Conservation (phyloP, 2,888 invertebrate genomes). For the Acronicta aceris region DNA sequence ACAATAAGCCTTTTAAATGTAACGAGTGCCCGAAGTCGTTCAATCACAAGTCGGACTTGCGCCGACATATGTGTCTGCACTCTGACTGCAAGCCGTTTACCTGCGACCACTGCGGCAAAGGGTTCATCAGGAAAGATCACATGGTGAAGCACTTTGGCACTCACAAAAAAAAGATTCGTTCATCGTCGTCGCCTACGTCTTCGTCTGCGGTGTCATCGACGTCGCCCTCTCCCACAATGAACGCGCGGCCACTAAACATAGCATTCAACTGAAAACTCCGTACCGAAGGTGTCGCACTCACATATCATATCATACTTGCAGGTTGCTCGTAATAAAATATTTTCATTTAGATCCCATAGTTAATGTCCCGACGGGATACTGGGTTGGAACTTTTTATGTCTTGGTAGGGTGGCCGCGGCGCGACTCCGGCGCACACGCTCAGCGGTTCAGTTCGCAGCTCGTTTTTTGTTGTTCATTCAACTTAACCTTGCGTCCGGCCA, state of each 20-base stretch:
- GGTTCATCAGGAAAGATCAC: conserved; percentile 97
- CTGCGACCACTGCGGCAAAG: conserved; percentile 95
- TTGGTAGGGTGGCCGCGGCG: conserved; percentile 46
- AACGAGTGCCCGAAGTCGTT: conserved; percentile 95
- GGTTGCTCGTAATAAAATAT: conserved; percentile 59
- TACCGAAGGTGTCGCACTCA: conserved; percentile 49
- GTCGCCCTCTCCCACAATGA: conserved; percentile 58
- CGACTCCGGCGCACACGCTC: conserved; percentile 72
- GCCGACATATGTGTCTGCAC: conserved; percentile 96
- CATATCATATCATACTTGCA: conserved; percentile 71
- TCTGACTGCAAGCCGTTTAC: conserved; percentile 95
- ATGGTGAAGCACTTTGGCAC: conserved; percentile 96
- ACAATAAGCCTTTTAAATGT: conserved; percentile 96
- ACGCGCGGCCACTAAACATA: conserved; percentile 31
- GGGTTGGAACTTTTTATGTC: conserved; percentile 34
- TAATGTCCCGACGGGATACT: conserved; percentile 37
- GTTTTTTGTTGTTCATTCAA: conserved; percentile 86
- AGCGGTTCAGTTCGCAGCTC: conserved; percentile 65
- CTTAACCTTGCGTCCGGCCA: conserved; percentile 83
- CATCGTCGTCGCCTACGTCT: conserved; percentile 71
- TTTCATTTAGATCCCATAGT: conserved; percentile 61
- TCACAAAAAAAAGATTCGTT: conserved; percentile 90
- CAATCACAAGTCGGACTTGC: conserved; percentile 96
- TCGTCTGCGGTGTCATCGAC: conserved; percentile 66
- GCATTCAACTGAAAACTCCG: conserved; percentile 34